Evolutionary conservation across 2,113 vertebrate species (phyloP).

Genomic region (Catharus minimus): DNA sequence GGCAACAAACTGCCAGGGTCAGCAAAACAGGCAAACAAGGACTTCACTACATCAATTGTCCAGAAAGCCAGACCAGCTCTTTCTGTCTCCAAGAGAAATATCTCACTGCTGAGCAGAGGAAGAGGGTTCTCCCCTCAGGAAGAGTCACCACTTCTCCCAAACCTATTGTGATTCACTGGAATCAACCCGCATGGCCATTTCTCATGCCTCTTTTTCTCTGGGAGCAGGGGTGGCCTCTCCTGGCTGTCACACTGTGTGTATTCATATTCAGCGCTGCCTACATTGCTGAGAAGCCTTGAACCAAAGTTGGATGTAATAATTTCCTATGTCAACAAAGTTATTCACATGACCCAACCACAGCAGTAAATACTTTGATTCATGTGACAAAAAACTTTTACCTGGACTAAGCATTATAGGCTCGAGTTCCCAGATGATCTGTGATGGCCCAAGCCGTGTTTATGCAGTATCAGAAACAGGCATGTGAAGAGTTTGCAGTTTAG

Average conservation of each 20-base stretch:
- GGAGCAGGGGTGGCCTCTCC: neutral
- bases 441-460: neutral
- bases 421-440: neutral
- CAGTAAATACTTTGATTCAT: neutral
- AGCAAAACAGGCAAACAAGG: neutral
- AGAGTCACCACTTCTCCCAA: neutral
- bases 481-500: constrained; percentile 24
- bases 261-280: neutral
- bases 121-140: neutral
- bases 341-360: neutral
- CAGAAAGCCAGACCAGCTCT: constrained; percentile 22
- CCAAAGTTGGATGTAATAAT: neutral
- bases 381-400: neutral
- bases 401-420: neutral
- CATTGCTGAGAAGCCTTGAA: neutral
- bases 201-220: neutral
- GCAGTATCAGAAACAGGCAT: neutral
- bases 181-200: neutral
- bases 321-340: neutral
- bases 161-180: neutral
- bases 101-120: neutral
- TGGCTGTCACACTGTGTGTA: neutral
- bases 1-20: neutral
- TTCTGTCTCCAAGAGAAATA: neutral
- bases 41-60: neutral